Evolutionary conservation across 2,888 invertebrate species (phyloP), one percentile per base, ranked within the genome.

Genomic region (Xestia sexstrigata): DNA sequence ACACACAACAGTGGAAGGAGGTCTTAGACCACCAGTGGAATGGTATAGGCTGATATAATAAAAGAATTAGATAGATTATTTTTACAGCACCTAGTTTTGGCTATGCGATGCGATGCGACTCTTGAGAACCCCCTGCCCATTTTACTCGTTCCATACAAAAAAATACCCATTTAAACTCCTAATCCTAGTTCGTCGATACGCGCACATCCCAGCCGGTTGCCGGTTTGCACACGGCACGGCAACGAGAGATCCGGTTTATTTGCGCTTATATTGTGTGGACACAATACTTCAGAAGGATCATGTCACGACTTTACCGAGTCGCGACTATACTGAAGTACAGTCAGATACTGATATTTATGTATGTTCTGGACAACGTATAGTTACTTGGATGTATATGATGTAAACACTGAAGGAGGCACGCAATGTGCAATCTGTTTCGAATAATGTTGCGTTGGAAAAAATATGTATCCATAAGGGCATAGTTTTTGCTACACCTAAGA

Each of bases 231-330:
- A 49, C 52, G 65, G 87, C 55, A 68, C 42, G 52, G 86, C 88
- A 85, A 84, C 85, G 83, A 89, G 88, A 92, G 92, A 94, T 93
- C 94, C 94, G 94, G 95, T 95, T 95, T 96, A 96, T 96, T 96
- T 96, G 96, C 95, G 94, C 95, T 91, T 93, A 95, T 95, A 96
- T 96, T 96, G 96, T 96, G 96, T 95, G 95, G 96, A 96, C 96
- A 95, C 95, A 95, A 95, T 95, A 94, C 96, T 96, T 92, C 92
- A 91, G 91, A 74, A 87, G 90, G 93, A 93, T 93, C 92, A 93
- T 90, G 93, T 91, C 93, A 90, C 92, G 62, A 62, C 62, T 62
- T 35, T 62, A 35, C 62, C 62, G 80, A 76, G 63, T 77, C 78
- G 62, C 67, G 70, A 69, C 88, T 86, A 79, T 66, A 65, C 65